Evolutionary conservation across 2,797 vertebrate genomes (phyloP).

Genomic region (Melopsittacus undulatus): DNA sequence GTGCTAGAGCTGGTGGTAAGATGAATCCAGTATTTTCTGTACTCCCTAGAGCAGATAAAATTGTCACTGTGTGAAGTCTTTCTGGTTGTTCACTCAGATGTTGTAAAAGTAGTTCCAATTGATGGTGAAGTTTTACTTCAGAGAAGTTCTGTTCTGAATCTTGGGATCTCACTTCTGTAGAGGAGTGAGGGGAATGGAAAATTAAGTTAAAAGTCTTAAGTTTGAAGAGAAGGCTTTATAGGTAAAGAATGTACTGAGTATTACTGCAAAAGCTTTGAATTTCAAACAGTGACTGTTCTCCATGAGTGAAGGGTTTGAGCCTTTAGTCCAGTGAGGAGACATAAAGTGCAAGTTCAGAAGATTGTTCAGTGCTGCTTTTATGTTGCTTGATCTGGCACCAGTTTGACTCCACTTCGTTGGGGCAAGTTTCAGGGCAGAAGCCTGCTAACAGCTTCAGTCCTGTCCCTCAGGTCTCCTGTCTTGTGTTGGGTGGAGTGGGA

Average conservation of each 20-base stretch:
- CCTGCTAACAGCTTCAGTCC: not conserved
- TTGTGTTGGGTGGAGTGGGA: not conserved
- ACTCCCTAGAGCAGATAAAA: not conserved
- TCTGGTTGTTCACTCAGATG: not conserved
- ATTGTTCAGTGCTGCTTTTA: not conserved
- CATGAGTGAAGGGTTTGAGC: not conserved
- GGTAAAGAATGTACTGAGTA: not conserved
- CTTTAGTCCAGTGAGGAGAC: not conserved
- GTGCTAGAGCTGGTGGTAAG: not conserved
- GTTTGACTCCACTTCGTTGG: not conserved
- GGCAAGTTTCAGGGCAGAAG: not conserved
- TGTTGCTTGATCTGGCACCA: not conserved
- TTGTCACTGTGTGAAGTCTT: not conserved
- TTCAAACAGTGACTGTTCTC: not conserved
- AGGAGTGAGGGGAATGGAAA: not conserved
- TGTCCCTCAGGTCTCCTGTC: not conserved
- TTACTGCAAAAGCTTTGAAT: not conserved
- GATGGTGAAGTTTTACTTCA: not conserved
- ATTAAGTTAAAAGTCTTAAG: not conserved
- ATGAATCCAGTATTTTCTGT: not conserved
- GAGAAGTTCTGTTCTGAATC: not conserved
- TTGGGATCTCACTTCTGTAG: not conserved
- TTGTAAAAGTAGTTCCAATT: not conserved
- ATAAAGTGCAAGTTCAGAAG: not conserved
- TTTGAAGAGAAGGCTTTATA: not conserved